Conservation (phyloP, 2,888 invertebrate genomes). For the Callyntrura sp. region DNA sequence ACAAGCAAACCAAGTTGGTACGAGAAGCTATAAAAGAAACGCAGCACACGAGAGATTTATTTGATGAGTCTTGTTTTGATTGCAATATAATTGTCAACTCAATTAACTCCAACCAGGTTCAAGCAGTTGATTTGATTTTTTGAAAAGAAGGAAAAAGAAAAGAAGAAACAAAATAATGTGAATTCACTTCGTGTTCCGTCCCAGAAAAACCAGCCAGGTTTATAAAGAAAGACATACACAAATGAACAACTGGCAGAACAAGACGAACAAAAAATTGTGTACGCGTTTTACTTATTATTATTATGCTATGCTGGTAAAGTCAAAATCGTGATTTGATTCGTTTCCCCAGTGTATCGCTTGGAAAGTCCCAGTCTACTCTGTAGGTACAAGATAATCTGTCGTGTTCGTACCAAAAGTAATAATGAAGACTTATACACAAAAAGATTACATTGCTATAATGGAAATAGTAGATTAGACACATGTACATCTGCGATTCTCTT, state of each 20-base stretch:
- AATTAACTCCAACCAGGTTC: slow-evolving; percentile 69
- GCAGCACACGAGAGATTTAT: slow-evolving; percentile 52
- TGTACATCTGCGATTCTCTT: too few species aligned
- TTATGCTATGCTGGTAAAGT: slow-evolving; percentile 34
- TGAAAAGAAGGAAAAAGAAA: slow-evolving; percentile 18
- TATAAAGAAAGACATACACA: slow-evolving; percentile 8
- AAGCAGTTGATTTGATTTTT: slow-evolving; percentile 56
- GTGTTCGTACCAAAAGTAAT: background rate
- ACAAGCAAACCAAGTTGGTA: too few species aligned
- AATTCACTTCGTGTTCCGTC: slow-evolving; percentile 38
- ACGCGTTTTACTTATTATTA: slow-evolving; percentile 18
- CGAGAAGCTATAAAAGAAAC: slow-evolving; percentile 43
- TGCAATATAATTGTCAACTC: slow-evolving; percentile 76
- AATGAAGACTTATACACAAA: background rate
- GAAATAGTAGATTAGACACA: too few species aligned
- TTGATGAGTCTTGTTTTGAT: slow-evolving; percentile 68
- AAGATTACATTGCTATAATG: background rate
- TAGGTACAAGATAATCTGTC: slow-evolving; percentile 1
- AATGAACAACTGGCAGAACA: slow-evolving; percentile 49
- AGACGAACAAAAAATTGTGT: slow-evolving; percentile 31
- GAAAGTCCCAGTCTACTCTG: slow-evolving; percentile 10
- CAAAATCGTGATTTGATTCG: slow-evolving; percentile 58
- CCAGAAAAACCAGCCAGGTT: slow-evolving; percentile 9
- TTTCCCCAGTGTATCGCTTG: slow-evolving; percentile 43
- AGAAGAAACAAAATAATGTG: slow-evolving; percentile 12